Evolutionary conservation across 2,888 invertebrate species (phyloP).

Genomic region (Lathronympha strigana): DNA sequence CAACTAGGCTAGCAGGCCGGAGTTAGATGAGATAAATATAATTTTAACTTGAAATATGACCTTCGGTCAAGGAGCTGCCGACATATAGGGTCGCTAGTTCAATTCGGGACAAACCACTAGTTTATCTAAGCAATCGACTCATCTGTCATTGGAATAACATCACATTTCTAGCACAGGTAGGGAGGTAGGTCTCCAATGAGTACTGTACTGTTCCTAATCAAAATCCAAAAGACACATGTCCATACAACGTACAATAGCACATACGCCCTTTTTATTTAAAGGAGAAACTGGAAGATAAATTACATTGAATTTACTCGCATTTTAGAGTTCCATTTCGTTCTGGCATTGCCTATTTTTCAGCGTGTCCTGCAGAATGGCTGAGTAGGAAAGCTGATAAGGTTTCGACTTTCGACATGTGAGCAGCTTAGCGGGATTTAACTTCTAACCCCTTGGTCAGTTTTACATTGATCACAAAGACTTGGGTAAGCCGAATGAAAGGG

Average conservation of each 20-base stretch:
- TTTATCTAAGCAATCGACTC: too few species aligned
- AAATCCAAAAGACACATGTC: not conserved
- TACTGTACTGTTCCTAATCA: not conserved
- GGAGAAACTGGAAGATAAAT: constrained; percentile 2
- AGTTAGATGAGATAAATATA: too few species aligned
- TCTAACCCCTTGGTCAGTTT: not conserved
- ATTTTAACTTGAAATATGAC: too few species aligned
- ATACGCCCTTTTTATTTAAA: not conserved
- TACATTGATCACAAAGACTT: not conserved
- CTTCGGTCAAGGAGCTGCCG: too few species aligned
- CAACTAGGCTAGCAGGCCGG: too few species aligned
- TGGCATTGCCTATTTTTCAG: constrained; percentile 6
- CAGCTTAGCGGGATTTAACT: not conserved
- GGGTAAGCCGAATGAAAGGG: not conserved
- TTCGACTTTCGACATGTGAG: constrained; percentile 4
- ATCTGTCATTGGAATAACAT: too few species aligned
- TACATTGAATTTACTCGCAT: constrained; percentile 18
- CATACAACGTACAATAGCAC: not conserved
- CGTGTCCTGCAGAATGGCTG: not conserved
- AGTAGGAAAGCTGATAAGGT: not conserved
- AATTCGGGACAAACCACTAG: too few species aligned
- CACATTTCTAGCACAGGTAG: too few species aligned
- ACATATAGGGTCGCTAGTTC: too few species aligned
- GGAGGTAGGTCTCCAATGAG: constrained; percentile 6
- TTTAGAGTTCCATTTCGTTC: constrained; percentile 16